These are phyloP conservation scores for Trididemnum clinides DNA, from an alignment of 23 tunicate genomes.

Conservation along the genomic window DNA sequence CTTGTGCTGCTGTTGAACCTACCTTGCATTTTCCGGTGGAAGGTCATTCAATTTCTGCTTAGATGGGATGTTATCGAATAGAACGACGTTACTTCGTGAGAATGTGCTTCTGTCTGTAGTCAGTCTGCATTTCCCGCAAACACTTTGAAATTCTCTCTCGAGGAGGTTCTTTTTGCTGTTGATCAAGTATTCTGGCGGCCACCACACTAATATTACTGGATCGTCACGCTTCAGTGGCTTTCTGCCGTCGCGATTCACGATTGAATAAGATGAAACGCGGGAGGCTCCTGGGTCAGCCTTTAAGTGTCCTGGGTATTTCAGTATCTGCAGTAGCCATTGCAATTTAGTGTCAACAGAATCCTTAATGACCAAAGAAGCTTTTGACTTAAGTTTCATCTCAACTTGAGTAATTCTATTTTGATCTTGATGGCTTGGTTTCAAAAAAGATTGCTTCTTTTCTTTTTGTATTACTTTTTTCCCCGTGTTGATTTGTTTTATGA, in stretches of 20 bases:
- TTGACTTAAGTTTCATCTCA: no score
- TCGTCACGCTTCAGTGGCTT: slow-evolving; percentile 3
- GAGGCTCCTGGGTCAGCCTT: slow-evolving; percentile 34
- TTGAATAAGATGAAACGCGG: slow-evolving; percentile 19
- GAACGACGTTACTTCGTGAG: slow-evolving; percentile 33
- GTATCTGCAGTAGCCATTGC: not conserved
- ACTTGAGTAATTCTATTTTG: no score
- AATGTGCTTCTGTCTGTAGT: slow-evolving; percentile 56
- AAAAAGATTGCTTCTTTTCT: no score
- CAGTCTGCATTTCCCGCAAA: slow-evolving; percentile 70
- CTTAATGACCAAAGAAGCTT: no score
- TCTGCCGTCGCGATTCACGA: not conserved
- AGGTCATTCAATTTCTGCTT: slow-evolving; percentile 45
- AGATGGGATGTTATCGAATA: slow-evolving; percentile 60
- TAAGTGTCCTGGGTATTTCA: not conserved
- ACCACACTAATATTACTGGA: slow-evolving; percentile 69
- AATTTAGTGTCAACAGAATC: no score
- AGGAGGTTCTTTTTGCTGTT: slow-evolving; percentile 29
- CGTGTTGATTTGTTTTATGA: no score
- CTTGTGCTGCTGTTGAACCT: no score
- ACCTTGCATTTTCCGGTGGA: slow-evolving; percentile 29
- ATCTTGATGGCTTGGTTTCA: no score
- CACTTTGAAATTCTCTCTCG: slow-evolving; percentile 57
- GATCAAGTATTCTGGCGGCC: slow-evolving; percentile 49
- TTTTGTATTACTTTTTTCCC: no score